Evolutionary conservation across 2,113 vertebrate genomes (phyloP).

Genomic region (Clinocottus analis): DNA sequence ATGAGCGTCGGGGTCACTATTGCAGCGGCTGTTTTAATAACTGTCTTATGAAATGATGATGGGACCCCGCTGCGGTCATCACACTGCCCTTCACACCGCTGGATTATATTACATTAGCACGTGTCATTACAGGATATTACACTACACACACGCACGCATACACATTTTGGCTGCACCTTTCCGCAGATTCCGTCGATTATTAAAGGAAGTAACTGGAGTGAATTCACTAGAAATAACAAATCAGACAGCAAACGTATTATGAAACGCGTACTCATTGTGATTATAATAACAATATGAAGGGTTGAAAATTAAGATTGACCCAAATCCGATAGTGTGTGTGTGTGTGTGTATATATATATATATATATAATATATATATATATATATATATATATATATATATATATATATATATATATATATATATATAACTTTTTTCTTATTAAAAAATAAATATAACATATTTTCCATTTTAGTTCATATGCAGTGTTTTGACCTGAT

Average conservation of each 20-base stretch:
- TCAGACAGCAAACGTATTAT: too few species aligned
- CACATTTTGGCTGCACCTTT: not conserved
- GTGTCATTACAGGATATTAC: slow-evolving; percentile 41
- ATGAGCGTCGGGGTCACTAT: slow-evolving; percentile 16
- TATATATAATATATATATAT: too few species aligned
- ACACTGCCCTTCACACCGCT: slow-evolving; percentile 42
- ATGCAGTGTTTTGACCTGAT: too few species aligned
- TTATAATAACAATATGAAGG: too few species aligned
- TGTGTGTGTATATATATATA: too few species aligned
- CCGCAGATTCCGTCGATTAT: not conserved
- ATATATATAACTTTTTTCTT: not conserved
- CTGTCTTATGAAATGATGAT: slow-evolving; percentile 47
- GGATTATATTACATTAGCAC: slow-evolving; percentile 58
- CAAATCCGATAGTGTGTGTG: too few species aligned
- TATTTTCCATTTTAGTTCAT: not conserved
- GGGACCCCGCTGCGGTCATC: slow-evolving; percentile 34
- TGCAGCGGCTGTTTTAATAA: slow-evolving; percentile 58
- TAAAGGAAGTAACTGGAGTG: not conserved
- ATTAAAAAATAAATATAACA: too few species aligned
- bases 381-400: too few species aligned
- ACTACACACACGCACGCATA: not conserved
- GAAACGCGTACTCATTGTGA: too few species aligned
- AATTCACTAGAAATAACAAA: not conserved
- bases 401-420: too few species aligned
- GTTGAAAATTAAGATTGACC: too few species aligned